These are phyloP conservation scores for Asarcornis scutulata DNA, from an alignment of 2,113 vertebrate species.

Conservation along the genomic window DNA sequence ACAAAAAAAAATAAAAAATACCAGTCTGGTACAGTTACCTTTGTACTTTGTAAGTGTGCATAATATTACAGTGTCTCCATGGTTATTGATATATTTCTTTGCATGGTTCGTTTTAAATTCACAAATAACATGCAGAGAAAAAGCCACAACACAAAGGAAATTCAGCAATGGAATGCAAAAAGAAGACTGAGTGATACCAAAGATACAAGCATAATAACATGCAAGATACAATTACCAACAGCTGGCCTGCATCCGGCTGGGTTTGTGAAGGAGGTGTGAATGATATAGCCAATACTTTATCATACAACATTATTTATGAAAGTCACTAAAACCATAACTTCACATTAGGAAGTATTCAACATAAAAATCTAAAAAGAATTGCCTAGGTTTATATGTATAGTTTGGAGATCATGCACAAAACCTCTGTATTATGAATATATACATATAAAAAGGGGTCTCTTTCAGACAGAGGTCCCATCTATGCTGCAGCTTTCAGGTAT, in stretches of 20 bases:
- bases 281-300: not conserved
- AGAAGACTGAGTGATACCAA: not conserved
- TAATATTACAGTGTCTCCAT: slow-evolving; percentile 5
- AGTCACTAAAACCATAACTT: not conserved
- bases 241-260: not conserved
- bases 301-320: not conserved
- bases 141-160: slow-evolving; percentile 1
- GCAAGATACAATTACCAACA: not conserved
- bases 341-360: not conserved
- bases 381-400: not conserved
- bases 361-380: not conserved
- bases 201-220: not conserved
- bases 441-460: not conserved
- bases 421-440: not conserved
- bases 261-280: slow-evolving; percentile 3
- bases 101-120: not conserved
- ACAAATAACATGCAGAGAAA: not conserved
- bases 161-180: slow-evolving; percentile 1
- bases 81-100: slow-evolving; percentile 23
- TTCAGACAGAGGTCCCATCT: not conserved
- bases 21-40: not conserved
- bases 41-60: not conserved
- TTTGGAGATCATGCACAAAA: not conserved
- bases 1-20: slow-evolving; percentile 41
- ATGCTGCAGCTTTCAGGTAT: not conserved